Conservation (phyloP, 2,113 vertebrate species). For the Fulmarus glacialis region DNA sequence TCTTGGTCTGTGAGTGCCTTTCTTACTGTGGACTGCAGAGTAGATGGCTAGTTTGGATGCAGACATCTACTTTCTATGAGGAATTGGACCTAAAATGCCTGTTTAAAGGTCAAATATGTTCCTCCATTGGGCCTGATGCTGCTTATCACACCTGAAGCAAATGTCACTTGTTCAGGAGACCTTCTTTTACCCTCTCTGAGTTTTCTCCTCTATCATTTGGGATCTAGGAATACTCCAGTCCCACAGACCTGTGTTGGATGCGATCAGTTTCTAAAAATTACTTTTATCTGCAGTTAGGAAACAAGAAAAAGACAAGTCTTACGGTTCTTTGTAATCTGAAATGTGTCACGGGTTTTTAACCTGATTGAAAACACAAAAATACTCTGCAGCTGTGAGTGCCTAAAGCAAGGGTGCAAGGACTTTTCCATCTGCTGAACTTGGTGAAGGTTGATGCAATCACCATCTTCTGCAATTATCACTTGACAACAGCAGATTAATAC, state of each 20-base stretch:
- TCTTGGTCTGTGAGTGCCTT: background rate
- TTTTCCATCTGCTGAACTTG: slow-evolving; percentile 22
- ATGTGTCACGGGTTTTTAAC: background rate
- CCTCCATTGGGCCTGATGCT: background rate
- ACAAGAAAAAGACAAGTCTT: background rate
- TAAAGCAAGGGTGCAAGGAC: background rate
- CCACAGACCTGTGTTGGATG: background rate
- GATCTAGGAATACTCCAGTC: background rate
- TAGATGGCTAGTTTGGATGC: background rate
- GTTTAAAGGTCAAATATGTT: background rate
- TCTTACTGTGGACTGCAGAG: background rate
- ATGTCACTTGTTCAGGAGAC: background rate
- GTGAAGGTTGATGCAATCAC: slow-evolving; percentile 57
- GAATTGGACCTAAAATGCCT: background rate
- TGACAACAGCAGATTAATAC: slow-evolving; percentile 35
- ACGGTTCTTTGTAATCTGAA: background rate
- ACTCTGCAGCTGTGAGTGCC: background rate
- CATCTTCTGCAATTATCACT: slow-evolving; percentile 30
- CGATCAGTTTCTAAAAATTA: background rate
- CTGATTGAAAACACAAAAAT: background rate
- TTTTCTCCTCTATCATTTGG: background rate
- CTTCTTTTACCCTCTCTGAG: background rate
- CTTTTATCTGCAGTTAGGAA: background rate
- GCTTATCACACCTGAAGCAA: background rate
- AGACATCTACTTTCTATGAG: background rate